These are phyloP conservation scores for Bubo scandiacus DNA, from an alignment of 2,113 vertebrate species.

Conservation along the genomic window DNA sequence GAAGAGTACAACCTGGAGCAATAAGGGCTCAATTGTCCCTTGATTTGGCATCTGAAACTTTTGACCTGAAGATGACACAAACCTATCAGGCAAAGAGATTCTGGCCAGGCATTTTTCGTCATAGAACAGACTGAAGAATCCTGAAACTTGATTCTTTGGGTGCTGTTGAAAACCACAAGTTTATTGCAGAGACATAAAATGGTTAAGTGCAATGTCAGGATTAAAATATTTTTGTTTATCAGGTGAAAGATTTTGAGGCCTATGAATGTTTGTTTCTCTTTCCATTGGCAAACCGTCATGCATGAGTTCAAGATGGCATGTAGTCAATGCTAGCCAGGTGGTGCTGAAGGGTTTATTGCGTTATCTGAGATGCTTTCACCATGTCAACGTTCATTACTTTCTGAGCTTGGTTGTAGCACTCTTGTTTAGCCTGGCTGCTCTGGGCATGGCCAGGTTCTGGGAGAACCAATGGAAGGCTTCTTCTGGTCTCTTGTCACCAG, in stretches of 20 bases:
- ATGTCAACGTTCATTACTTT: background rate
- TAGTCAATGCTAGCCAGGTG: background rate
- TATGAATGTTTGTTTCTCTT: background rate
- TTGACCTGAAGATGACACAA: background rate
- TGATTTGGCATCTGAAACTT: background rate
- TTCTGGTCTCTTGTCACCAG: background rate
- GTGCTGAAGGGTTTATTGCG: background rate
- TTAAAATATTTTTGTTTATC: background rate
- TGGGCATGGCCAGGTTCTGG: background rate
- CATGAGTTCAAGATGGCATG: accelerated
- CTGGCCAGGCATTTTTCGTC: background rate
- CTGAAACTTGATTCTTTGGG: background rate
- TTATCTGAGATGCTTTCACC: background rate
- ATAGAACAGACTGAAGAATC: background rate
- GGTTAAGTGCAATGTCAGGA: background rate
- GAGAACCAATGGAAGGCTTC: background rate
- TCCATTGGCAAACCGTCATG: background rate
- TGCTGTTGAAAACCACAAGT: background rate
- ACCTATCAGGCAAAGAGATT: background rate
- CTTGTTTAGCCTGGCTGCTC: background rate
- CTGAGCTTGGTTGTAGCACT: background rate
- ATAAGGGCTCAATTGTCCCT: background rate
- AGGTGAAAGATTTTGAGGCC: background rate
- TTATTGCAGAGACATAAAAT: background rate
- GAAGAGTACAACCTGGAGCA: background rate